These are phyloP conservation scores for Poecilia picta DNA, from an alignment of 2,797 vertebrate genomes.

Conservation along the genomic window DNA sequence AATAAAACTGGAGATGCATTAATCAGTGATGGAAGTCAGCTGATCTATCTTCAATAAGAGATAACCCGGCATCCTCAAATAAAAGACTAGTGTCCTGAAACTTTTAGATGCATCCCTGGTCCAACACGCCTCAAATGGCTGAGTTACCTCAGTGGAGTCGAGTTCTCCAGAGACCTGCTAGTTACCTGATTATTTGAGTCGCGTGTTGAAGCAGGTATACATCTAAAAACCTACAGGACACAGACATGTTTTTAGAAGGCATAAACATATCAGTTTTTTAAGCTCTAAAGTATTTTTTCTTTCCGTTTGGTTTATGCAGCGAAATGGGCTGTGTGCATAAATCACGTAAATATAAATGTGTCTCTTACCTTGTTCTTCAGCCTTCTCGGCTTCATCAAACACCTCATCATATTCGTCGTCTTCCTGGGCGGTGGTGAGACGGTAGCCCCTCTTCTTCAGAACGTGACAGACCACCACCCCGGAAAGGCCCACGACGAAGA, in stretches of 20 bases:
- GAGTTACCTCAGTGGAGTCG: too few relatives aligned
- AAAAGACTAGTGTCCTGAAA: too few relatives aligned
- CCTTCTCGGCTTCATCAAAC: slow-evolving; percentile 27
- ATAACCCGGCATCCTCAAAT: too few relatives aligned
- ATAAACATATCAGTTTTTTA: not conserved
- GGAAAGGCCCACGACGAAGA: slow-evolving; percentile 92
- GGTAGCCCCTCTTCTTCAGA: slow-evolving; percentile 94
- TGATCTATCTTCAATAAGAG: too few relatives aligned
- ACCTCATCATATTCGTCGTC: slow-evolving; percentile 48
- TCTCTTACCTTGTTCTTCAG: slow-evolving; percentile 67
- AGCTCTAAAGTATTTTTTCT: not conserved
- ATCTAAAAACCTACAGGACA: too few relatives aligned
- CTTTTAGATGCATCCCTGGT: too few relatives aligned
- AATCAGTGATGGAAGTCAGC: too few relatives aligned
- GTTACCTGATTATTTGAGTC: too few relatives aligned
- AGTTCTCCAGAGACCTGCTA: too few relatives aligned
- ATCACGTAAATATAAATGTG: not conserved
- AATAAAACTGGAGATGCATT: too few relatives aligned
- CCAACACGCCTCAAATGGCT: too few relatives aligned
- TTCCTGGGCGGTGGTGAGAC: slow-evolving; percentile 89
- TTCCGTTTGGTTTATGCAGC: not conserved
- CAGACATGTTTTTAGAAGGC: not conserved
- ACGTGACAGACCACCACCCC: slow-evolving; percentile 95
- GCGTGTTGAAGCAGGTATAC: too few relatives aligned
- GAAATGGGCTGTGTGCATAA: not conserved